A percentile compares a stretch with the other conserved stretches of the same genome.
Conservation (phyloP, 2,888 invertebrate species). For the Acleris holmiana region DNA sequence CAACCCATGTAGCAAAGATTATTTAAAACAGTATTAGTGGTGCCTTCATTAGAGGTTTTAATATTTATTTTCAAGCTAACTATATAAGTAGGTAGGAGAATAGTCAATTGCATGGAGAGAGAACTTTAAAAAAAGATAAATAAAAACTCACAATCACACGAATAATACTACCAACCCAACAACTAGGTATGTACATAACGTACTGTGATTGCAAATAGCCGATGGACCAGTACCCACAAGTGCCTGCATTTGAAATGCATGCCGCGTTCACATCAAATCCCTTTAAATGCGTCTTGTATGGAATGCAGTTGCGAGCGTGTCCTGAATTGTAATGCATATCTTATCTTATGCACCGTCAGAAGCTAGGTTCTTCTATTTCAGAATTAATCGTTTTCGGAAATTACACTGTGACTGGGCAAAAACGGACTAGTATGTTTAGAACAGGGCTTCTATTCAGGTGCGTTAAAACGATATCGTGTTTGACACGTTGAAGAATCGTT, state of each 20-base stretch:
- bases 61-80: no score
- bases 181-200: background rate
- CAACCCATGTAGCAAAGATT: no score
- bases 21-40: no score
- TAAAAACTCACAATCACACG: no score
- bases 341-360: slow-evolving; percentile 21
- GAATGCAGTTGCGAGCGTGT: slow-evolving; percentile 33
- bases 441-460: no score
- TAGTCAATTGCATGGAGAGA: no score
- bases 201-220: background rate
- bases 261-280: slow-evolving; percentile 23
- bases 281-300: slow-evolving; percentile 21
- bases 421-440: background rate
- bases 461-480: no score
- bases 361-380: background rate
- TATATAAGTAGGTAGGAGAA: no score
- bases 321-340: slow-evolving; percentile 25
- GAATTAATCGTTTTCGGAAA: background rate
- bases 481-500: no score
- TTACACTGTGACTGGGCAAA: background rate
- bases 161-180: background rate
- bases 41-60: no score
- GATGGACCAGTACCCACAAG: background rate
- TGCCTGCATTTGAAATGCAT: slow-evolving; percentile 19
- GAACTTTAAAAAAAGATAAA: no score